A percentile compares a stretch with the other conserved stretches of the same genome.
phyloP scores from a whole-genome alignment of 2,888 invertebrate genomes.

The Margaritifera margaritifera region DNA sequence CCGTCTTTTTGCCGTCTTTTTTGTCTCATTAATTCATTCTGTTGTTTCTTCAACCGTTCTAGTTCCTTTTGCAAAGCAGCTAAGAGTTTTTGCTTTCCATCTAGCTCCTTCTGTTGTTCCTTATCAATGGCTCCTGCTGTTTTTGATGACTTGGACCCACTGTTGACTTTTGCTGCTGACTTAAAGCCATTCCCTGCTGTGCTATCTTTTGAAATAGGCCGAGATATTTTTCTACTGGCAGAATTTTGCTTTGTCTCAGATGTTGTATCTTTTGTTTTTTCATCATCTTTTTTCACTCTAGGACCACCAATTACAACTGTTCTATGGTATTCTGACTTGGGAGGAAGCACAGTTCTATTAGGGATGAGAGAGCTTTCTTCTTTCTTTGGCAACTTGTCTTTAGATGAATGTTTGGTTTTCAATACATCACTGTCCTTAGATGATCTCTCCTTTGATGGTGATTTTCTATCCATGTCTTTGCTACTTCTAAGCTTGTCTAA shows the following conservation, averaged over 20 bases:
- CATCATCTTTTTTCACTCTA: not conserved
- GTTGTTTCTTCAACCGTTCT: conserved; percentile 56
- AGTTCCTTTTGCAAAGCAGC: conserved; percentile 55
- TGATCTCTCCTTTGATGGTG: not conserved
- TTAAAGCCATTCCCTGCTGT: too few relatives aligned
- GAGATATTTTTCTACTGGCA: not conserved
- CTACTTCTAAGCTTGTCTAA: conserved; percentile 2
- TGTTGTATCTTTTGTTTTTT: not conserved
- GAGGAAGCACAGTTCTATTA: conserved; percentile 32
- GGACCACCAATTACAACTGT: too few relatives aligned
- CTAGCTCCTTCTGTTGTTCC: conserved; percentile 38
- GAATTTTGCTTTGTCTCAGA: conserved; percentile 8
- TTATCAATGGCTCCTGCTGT: conserved; percentile 4
- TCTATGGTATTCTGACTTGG: conserved; percentile 20
- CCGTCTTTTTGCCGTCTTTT: conserved; percentile 59
- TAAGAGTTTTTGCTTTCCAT: conserved; percentile 43
- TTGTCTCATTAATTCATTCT: conserved; percentile 65
- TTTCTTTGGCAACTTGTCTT: conserved; percentile 1
- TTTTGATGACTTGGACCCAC: too few relatives aligned
- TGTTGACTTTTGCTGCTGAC: too few relatives aligned
- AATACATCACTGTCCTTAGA: conserved; percentile 3
- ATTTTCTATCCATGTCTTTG: conserved; percentile 3
- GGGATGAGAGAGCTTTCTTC: too few relatives aligned
- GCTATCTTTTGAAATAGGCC: too few relatives aligned
- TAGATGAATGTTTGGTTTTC: not conserved